Evolutionary conservation across 2,797 vertebrate genomes (phyloP).

Genomic region (Premnoplex brunnescens): DNA sequence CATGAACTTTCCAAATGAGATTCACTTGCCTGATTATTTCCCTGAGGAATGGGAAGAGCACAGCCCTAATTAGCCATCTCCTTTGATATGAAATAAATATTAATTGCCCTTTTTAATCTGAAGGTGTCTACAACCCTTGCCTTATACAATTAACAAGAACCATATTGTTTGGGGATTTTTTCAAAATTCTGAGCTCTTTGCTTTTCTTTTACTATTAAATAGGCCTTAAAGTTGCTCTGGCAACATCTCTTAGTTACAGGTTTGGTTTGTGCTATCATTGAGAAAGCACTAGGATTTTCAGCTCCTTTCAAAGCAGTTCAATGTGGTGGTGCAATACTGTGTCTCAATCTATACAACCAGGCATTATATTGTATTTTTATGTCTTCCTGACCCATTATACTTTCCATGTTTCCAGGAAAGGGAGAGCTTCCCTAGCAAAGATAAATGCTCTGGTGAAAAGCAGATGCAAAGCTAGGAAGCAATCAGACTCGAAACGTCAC

Average conservation of each 20-base stretch:
- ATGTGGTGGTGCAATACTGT: neutral
- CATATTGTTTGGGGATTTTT: neutral
- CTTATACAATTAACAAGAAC: neutral
- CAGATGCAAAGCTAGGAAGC: neutral
- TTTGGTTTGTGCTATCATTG: neutral
- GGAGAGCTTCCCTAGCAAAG: neutral
- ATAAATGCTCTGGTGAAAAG: neutral
- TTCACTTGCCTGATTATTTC: slow-evolving; percentile 58
- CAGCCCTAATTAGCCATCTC: slow-evolving; percentile 55
- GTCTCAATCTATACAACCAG: neutral
- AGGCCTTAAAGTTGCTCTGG: neutral
- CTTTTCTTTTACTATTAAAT: neutral
- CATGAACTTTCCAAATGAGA: slow-evolving; percentile 61
- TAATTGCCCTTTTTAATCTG: slow-evolving; percentile 61
- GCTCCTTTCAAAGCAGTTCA: neutral
- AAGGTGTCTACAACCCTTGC: slow-evolving; percentile 22
- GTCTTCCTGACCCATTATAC: neutral
- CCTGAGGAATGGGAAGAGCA: slow-evolving; percentile 45
- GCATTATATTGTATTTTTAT: neutral
- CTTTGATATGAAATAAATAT: slow-evolving; percentile 63
- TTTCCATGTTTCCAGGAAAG: neutral
- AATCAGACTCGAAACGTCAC: neutral
- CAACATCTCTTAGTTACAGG: neutral
- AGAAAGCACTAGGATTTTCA: neutral
- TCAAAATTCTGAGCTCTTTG: neutral